phyloP scores from a whole-genome alignment of 2,888 invertebrate genomes.

The Xestia sexstrigata region DNA sequence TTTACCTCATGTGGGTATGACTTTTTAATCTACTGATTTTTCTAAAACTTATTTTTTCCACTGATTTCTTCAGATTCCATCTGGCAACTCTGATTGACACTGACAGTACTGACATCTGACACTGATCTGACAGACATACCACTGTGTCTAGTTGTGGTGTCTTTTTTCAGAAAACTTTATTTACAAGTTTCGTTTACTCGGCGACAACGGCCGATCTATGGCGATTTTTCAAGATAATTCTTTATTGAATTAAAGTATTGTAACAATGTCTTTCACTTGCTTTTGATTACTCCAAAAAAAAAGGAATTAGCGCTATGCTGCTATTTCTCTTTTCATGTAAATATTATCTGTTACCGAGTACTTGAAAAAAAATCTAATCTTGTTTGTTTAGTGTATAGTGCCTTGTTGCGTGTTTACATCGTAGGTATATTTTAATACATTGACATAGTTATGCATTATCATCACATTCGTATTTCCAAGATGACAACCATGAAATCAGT shows the following conservation, averaged over 20 bases:
- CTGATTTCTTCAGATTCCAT: too few relatives aligned
- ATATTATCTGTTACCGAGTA: not conserved
- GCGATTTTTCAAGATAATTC: not conserved
- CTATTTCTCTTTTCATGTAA: not conserved
- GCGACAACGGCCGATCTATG: not conserved
- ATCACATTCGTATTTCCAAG: slow-evolving; percentile 19
- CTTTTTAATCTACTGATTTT: too few relatives aligned
- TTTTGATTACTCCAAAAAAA: not conserved
- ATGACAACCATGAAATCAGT: slow-evolving; percentile 44
- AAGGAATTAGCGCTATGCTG: not conserved
- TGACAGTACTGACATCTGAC: too few relatives aligned
- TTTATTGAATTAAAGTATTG: not conserved
- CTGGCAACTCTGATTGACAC: too few relatives aligned
- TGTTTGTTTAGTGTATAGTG: slow-evolving; percentile 18
- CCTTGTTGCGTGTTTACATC: not conserved
- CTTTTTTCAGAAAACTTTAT: not conserved
- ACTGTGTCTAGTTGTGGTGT: too few relatives aligned
- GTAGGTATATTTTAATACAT: not conserved
- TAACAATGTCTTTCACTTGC: not conserved
- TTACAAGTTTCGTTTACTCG: not conserved
- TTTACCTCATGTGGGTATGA: too few relatives aligned
- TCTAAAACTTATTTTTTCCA: too few relatives aligned
- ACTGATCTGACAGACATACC: too few relatives aligned
- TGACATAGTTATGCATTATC: slow-evolving; percentile 8
- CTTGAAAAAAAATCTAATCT: slow-evolving; percentile 7